Conservation (phyloP, 2,797 vertebrate species). For the Hipposideros larvatus region DNA sequence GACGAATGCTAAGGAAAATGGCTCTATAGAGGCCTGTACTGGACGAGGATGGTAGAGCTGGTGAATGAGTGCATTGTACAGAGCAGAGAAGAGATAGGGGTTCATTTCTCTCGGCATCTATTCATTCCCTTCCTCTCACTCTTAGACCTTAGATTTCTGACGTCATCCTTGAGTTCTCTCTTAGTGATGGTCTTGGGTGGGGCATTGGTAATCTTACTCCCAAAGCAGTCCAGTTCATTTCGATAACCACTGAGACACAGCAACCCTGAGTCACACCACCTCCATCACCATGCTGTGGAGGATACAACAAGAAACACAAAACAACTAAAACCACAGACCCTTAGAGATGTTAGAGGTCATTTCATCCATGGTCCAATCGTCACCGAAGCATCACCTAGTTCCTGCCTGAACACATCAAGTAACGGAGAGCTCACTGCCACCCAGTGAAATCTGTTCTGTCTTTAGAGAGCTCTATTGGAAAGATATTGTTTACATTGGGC, state of each 20-base stretch:
- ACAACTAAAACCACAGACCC: not conserved
- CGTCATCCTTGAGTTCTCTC: not conserved
- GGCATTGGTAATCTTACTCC: not conserved
- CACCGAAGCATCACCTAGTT: not conserved
- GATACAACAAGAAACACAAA: not conserved
- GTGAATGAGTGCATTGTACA: rapidly evolving
- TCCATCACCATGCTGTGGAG: too few species aligned
- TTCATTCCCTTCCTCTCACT: not conserved
- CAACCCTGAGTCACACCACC: not conserved
- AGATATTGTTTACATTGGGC: not conserved
- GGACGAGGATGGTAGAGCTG: not conserved
- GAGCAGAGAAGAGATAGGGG: not conserved
- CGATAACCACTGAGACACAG: not conserved
- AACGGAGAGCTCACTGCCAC: not conserved
- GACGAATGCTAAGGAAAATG: not conserved
- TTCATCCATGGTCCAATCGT: not conserved
- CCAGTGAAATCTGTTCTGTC: not conserved
- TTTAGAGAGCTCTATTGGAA: not conserved
- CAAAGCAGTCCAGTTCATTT: not conserved
- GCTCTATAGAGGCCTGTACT: not conserved
- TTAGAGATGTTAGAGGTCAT: not conserved
- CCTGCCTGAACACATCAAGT: not conserved
- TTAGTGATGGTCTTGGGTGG: not conserved
- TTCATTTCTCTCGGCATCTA: not conserved
- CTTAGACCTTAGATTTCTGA: not conserved